Base-by-base conservation (phyloP, 53 echinoderm and acorn worm genomes). In the Patiria pectinifera region DNA sequence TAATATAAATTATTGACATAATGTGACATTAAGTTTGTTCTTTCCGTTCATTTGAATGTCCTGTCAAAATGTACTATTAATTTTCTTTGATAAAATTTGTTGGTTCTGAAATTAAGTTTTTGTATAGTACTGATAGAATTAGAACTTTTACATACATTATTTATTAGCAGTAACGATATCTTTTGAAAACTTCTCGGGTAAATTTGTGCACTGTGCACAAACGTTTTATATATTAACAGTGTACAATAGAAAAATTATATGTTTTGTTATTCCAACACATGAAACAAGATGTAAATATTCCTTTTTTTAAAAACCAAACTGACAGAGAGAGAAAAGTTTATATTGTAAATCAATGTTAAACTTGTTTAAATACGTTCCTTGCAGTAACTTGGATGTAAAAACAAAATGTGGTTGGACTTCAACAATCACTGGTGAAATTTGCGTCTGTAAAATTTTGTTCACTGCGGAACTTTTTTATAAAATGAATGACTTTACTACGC, bases 251-350 rank as follows among this genome's bases (percentile, higher is more conserved):
- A 86, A 71, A 90, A 21, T 2, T 76, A 76, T 82, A 63, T 43
- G 58, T 48, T 80, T 74, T 78, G 19, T 81, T 79, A 69, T 90
- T 90, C 63, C 82, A 48, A 82, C 61, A 90, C 62, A 46, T 63
- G 69, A 90, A 90, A 80, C 81, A 90, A 90, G 90, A 90, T 90
- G 90, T 90, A 90, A 66, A 90, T 90, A 90, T 63, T 90, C 8
- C 53, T 53, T 53, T 90, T 48, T 77, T 84, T 35, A 22, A 18
- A 35, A 77, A 22, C 69, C 69, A 69, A 90, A 45, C 60, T 78
- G 26, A 80, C 9, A 35, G 69, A 47, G 90, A 80, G 80, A 87
- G 69, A 89, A 8, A 88, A 89, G 79, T 89, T 89, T 78, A 89
- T 89, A 89, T 89, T 89, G 89, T 76, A 80, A 80, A 80, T 58